Evolutionary conservation across 1,140 invertebrate genomes (phyloP), one percentile per base, ranked within the genome.

Genomic region (Drosophila burlai): DNA sequence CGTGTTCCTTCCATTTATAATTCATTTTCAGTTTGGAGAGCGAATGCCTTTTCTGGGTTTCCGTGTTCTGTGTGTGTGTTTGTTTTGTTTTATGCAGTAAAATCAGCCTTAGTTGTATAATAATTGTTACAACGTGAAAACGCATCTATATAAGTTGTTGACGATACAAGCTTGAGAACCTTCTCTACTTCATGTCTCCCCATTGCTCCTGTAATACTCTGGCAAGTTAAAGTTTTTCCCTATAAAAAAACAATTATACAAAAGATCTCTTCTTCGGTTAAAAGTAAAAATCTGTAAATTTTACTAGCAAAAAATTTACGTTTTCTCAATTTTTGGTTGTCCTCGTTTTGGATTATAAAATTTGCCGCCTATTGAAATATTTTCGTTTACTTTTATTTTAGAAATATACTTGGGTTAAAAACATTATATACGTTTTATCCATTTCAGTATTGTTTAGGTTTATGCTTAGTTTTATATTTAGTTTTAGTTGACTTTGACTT

Each of bases 231-330:
- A 81, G 84, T 77, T 74, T 78, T 63, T 65, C 64, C 76, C 81
- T 90, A 84, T 57, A 91, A 90, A 90, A 65, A 66, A 91, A 76
- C 65, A 90, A 90, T 82, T 76, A 62, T 90, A 85, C 78, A 90
- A 90, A 89, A 90, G 76, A 71, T 31, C 61, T 67, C 52, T 40
- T 62, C 36, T 7, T 57, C 36, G 54, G 52, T 79, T 84, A 79
- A 89, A 89, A 84, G 78, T 90, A 89, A 90, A 90, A 90, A 90
- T 65, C 76, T 90, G 86, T 90, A 90, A 90, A 90, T 90, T 90
- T 90, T 90, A 91, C 85, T 90, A 90, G 86, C 85, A 90, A 90
- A 90, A 63, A 79, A 72, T 79, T 81, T 60, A 79, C 81, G 81
- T 58, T 76, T 75, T 76, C 45, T 46, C 24, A 65, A 71, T 63